phyloP scores from a whole-genome alignment of 2,888 invertebrate genomes.

The Drosophila dives region DNA sequence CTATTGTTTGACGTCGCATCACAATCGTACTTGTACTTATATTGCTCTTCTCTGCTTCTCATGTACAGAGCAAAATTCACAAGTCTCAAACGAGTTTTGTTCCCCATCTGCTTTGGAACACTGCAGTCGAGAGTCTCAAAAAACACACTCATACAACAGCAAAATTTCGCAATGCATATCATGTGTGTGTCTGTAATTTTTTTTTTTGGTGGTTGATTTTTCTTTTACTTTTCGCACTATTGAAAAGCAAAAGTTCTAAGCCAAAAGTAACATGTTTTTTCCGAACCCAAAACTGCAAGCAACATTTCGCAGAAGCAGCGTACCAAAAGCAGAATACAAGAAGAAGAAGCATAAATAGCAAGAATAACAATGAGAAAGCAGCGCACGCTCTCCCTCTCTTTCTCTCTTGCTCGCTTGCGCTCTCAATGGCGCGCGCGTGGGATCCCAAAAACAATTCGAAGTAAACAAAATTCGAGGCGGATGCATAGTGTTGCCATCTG shows the following conservation, averaged over 20 bases:
- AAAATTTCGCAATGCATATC: conserved; percentile 54
- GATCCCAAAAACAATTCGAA: conserved; percentile 34
- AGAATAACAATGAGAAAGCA: conserved; percentile 36
- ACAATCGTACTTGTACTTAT: conserved; percentile 42
- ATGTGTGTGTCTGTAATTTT: conserved; percentile 24
- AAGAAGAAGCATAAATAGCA: conserved; percentile 13
- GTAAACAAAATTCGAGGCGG: conserved; percentile 59
- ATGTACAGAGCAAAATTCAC: conserved; percentile 41
- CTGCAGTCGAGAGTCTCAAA: conserved; percentile 25
- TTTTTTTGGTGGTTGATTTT: conserved; percentile 66
- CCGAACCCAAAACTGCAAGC: conserved; percentile 54
- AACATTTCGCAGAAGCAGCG: conserved; percentile 31
- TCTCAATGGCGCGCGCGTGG: conserved; percentile 30
- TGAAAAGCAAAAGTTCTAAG: conserved; percentile 72
- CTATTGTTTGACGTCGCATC: conserved; percentile 42
- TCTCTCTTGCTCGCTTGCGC: conserved; percentile 18
- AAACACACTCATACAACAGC: conserved; percentile 7
- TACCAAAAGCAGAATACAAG: conserved; percentile 1
- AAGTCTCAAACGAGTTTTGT: conserved; percentile 67
- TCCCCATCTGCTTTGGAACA: conserved; percentile 34
- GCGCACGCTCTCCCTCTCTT: conserved; percentile 20
- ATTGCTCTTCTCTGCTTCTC: conserved; percentile 28
- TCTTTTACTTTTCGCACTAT: conserved; percentile 40
- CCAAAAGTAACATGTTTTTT: conserved; percentile 53
- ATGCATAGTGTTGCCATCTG: conserved; percentile 42